Evolutionary conservation across 2,113 vertebrate genomes (phyloP).

Genomic region (Fulica atra): DNA sequence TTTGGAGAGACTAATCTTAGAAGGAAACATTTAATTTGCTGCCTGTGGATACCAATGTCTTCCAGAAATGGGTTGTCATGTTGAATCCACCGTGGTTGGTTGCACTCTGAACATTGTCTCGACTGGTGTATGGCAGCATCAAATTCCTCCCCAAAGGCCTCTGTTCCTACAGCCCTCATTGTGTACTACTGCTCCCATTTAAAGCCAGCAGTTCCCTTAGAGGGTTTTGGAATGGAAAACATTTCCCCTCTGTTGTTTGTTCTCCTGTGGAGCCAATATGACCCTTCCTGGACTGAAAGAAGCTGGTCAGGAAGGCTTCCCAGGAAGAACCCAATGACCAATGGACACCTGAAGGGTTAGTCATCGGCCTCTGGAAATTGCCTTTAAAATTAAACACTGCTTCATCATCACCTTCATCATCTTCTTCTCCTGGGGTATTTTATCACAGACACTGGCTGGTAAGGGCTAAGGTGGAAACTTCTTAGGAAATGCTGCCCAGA

Average conservation of each 20-base stretch:
- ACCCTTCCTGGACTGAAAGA: background rate
- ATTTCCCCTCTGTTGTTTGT: background rate
- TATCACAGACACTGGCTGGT: background rate
- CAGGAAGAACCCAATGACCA: background rate
- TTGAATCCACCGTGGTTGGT: background rate
- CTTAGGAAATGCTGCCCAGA: background rate
- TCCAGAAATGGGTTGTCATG: background rate
- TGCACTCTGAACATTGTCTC: background rate
- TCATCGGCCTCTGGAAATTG: background rate
- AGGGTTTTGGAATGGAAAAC: background rate
- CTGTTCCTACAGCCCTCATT: background rate
- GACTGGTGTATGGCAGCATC: background rate
- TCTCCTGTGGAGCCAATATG: background rate
- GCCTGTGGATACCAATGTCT: background rate
- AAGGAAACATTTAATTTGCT: background rate
- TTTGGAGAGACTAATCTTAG: background rate
- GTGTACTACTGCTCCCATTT: background rate
- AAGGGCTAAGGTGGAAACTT: background rate
- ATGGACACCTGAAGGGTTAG: background rate
- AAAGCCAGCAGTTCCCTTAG: background rate
- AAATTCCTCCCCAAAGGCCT: background rate
- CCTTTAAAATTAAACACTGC: background rate
- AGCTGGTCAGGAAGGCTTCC: background rate
- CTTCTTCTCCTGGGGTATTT: background rate
- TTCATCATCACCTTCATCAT: background rate